Evolutionary conservation across 2,113 vertebrate species (phyloP).

Genomic region (Heterochromis multidens): DNA sequence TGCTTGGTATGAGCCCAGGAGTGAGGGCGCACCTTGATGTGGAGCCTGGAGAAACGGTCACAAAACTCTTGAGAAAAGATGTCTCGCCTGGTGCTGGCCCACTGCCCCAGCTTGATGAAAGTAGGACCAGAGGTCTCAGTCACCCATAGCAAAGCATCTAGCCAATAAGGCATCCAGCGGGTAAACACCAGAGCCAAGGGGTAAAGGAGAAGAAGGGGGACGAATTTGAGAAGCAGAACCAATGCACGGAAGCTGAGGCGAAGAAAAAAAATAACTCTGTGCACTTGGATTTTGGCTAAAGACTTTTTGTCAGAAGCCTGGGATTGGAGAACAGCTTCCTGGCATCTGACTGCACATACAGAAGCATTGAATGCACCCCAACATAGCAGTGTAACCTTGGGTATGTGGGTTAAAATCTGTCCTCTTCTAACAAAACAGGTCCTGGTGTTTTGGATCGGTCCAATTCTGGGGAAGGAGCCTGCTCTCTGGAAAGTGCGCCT

Average conservation of each 20-base stretch:
- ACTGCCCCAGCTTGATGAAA: constrained; percentile 92
- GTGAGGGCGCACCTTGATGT: constrained; percentile 84
- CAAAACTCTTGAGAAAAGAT: constrained; percentile 90
- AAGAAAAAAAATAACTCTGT: constrained; percentile 68
- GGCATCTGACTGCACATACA: constrained; percentile 28
- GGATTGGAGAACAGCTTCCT: constrained; percentile 31
- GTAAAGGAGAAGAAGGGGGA: constrained; percentile 83
- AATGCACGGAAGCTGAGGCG: constrained; percentile 79
- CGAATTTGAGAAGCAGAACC: constrained; percentile 83
- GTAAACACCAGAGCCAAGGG: constrained; percentile 80
- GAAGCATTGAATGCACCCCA: constrained; percentile 55
- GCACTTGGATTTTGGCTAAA: constrained; percentile 72
- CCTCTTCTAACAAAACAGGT: constrained; percentile 14
- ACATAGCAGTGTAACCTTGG: constrained; percentile 70
- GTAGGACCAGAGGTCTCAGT: constrained; percentile 88
- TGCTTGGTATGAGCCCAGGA: constrained; percentile 85
- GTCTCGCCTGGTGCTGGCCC: constrained; percentile 93
- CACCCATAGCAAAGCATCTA: constrained; percentile 83
- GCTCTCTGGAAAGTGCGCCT: constrained; percentile 43
- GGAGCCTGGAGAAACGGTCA: constrained; percentile 84
- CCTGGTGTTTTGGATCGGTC: constrained; percentile 9
- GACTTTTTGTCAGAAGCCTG: constrained; percentile 46
- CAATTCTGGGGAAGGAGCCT: constrained; percentile 20
- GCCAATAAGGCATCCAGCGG: constrained; percentile 71
- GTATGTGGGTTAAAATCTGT: constrained; percentile 56